phyloP scores from a whole-genome alignment of 2,113 vertebrate genomes.

The Indri indri region DNA sequence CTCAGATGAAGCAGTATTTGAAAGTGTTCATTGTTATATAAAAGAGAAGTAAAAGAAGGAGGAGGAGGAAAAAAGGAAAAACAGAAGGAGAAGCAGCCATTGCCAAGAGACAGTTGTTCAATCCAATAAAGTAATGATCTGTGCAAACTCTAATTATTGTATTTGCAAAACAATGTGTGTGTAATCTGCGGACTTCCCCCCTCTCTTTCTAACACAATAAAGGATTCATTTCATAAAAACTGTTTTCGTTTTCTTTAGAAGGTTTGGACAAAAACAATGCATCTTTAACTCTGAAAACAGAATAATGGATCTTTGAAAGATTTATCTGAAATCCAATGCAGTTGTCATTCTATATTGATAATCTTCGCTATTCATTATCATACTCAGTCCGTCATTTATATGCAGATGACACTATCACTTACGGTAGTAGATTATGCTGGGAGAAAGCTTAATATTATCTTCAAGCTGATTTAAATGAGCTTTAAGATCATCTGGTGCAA shows the following conservation, averaged over 20 bases:
- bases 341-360: conserved; percentile 85
- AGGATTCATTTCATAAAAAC: conserved; percentile 66
- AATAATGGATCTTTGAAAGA: conserved; percentile 78
- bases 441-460: conserved; percentile 87
- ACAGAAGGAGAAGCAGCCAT: neutral
- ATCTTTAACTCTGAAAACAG: conserved; percentile 75
- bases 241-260: conserved; percentile 78
- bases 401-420: conserved; percentile 86
- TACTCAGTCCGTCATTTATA: conserved; percentile 82
- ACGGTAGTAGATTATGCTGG: conserved; percentile 84
- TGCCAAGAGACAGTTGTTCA: conserved; percentile 54
- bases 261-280: conserved; percentile 79
- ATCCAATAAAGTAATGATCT: conserved; percentile 59
- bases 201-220: conserved; percentile 49
- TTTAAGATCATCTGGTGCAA: conserved; percentile 87
- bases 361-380: conserved; percentile 84
- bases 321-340: conserved; percentile 82
- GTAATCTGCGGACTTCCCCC: conserved; percentile 48
- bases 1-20: neutral
- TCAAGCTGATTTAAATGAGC: conserved; percentile 87
- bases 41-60: neutral
- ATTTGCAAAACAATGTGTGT: conserved; percentile 71
- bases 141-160: conserved; percentile 70
- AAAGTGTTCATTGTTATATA: neutral
- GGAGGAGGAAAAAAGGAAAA: neutral